Conservation (phyloP, 2,797 vertebrate genomes). For the Pitangus sulphuratus region DNA sequence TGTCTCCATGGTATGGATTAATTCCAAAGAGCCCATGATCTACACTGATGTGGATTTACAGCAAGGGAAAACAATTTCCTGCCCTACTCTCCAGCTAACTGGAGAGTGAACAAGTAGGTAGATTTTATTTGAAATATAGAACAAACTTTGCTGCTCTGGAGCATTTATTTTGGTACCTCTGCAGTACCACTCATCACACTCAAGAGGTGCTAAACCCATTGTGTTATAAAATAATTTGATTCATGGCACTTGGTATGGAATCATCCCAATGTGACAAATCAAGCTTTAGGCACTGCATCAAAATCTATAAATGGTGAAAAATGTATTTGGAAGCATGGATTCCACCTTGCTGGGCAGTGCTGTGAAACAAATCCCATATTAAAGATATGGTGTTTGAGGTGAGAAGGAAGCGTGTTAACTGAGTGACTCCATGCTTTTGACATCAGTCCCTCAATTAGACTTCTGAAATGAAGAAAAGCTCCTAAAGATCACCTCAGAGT, state of each 20-base stretch:
- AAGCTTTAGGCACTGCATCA: constrained; percentile 24
- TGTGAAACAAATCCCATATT: background rate
- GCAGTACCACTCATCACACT: background rate
- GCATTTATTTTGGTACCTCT: constrained; percentile 35
- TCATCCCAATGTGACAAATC: constrained; percentile 6
- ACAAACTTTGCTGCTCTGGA: constrained; percentile 5
- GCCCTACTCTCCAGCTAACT: background rate
- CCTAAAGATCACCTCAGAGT: background rate
- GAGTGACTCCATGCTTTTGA: background rate
- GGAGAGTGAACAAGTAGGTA: constrained; percentile 21
- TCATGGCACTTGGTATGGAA: constrained; percentile 46
- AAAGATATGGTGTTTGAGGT: background rate
- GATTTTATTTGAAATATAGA: background rate
- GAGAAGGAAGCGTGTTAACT: background rate
- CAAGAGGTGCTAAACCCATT: constrained; percentile 55
- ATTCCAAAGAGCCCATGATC: background rate
- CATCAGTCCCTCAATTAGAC: background rate
- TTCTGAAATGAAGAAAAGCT: background rate
- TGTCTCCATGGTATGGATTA: background rate
- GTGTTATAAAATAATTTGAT: constrained; percentile 69
- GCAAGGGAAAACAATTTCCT: constrained; percentile 31
- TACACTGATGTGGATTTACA: background rate
- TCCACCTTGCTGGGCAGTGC: background rate
- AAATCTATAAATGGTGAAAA: background rate
- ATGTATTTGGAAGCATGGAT: background rate